Base-by-base conservation (phyloP, 2,113 vertebrate genomes). In the Macquaria ambigua region DNA sequence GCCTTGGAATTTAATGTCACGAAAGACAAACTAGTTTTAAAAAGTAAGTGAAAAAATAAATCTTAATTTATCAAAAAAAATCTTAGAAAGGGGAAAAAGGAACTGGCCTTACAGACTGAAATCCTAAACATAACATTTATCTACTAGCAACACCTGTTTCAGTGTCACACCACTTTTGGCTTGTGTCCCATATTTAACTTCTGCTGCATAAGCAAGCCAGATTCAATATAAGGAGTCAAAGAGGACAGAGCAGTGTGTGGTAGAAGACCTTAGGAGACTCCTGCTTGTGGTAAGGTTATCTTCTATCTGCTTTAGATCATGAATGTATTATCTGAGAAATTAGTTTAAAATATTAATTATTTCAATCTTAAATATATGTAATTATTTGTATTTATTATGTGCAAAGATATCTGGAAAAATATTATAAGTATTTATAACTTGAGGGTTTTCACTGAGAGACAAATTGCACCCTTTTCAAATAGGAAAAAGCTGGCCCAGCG, bases 121-220 rank as follows among this genome's bases (percentile, higher is more conserved):
- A 74, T 23, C 3, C 21, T 37, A 61, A 56, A 39, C 43, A 55
- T 28, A 15, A n/a, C n/a, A n/a, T 43, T 3, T 25, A 37, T 58
- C 9, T 21, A 9, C 21, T 18, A 6, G n/a, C n/a, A 68, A 28
- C 64, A 78, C n/a, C 64, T 68, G 62, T 46, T 68, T 11, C 12
- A 48, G 28, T 16, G 28, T 20, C 73, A 87, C 14, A 66, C 90
- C 86, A 79, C 68, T 77, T 82, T 82, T 87, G 84, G 83, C 37
- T 23, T 64, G 59, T 50, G 18, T 58, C 74, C 91, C 89, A 67
- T 67, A 70, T 87, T 79, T 87, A 90, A 81, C 76, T 64, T 28
- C n/a, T 79, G 80, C 85, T 37, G 50, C 15, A 74, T 79, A 64
- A 55, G 82, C 89, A 70, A 56, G 9, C 1, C 11, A 15, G 1